Evolutionary conservation across 2,113 vertebrate genomes (phyloP), one percentile per base, ranked within the genome.

Genomic region (Elanoides forficatus): DNA sequence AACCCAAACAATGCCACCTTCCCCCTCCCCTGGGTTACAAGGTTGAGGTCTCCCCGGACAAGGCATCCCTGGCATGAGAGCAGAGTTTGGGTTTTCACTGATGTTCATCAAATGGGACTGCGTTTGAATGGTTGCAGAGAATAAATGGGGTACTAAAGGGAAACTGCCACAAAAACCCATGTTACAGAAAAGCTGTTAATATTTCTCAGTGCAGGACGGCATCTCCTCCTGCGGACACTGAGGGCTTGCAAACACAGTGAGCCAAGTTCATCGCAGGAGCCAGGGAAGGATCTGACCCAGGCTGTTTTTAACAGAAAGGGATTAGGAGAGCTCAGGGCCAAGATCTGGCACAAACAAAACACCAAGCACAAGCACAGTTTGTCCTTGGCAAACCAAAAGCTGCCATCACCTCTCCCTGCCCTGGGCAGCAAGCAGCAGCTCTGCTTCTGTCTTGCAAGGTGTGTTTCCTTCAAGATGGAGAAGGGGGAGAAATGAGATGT

Each of bases 371-470:
- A 43, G 36, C 4, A 7, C 36, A 6, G 79, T 26, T 15, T 27
- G 36, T 26, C 56, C 67, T 4, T 3, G 17, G 36, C 16, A 72
- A 84, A 42, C 16, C 27, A 22, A 30, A 63, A 62, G 50, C 12
- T 1, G 8, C 45, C 45, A 29, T 23, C 36, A 0, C 7, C 42
- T 29, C 6, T 17, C 21, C 34, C 45, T 59, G 38, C 74, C 17
- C 0, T 0, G 32, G 58, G 38, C 23, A 16, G 63, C 53, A n/a
- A 56, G 36, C 5, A 1, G 55, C 40, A 8, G 29, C 0, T 2
- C 56, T 11, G 42, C 38, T 38, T 26, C 63, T 5, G 34, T 4
- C 82, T 40, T 12, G n/a, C 45, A 4, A 42, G 8, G 40, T 22
- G 12, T 16, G 15, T 42, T 62, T 60, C 70, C 30, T 56, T 12